Base-by-base conservation (phyloP, 2,888 invertebrate genomes). In the Ochropleura leucogaster region DNA sequence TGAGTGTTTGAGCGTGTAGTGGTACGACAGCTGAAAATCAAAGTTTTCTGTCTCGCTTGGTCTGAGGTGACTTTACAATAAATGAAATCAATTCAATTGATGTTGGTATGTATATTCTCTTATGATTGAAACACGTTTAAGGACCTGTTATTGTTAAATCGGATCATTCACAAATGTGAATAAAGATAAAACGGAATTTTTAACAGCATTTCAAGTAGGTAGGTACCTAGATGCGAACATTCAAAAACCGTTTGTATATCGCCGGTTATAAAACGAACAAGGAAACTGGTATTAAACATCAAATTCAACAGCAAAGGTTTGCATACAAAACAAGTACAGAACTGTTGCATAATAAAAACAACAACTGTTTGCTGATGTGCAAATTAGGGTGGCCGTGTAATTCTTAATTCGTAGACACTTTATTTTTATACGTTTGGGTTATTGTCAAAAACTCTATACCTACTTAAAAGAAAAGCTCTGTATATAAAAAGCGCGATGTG, bases 11-110 rank as follows among this genome's bases (percentile, higher is more conserved):
- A 86, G 86, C 88, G 88, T 93, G 92, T 91, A 91, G 92, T 88
- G 85, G 88, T 91, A 88, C 90, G 92, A 93, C 93, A 94, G 93
- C 93, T 93, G 94, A 94, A 94, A 94, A 93, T 93, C 92, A 88
- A 89, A 86, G 89, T 88, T 90, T 89, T 87, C 88, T 87, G 87
- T 89, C 86, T 87, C 84, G 81, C 84, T 84, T 83, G 10, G 72
- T 68, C 79, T 74, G 77, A 85, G 85, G 83, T 85, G 77, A 77
- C 77, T 76, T 74, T 70, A 71, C 55, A 68, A 57, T 77, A 77
- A 51, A 84, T 63, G 10, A 73, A 83, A 78, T 84, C 80, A 82
- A 83, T 83, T 84, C 67, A 72, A 83, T 63, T 72, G 67, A 62
- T 78, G 47, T 80, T 75, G 81, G 79, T 83, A 78, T 67, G 62